Evolutionary conservation across 2,888 invertebrate species (phyloP), one percentile per base, ranked within the genome.

Genomic region (Chymomyza fuscimana): DNA sequence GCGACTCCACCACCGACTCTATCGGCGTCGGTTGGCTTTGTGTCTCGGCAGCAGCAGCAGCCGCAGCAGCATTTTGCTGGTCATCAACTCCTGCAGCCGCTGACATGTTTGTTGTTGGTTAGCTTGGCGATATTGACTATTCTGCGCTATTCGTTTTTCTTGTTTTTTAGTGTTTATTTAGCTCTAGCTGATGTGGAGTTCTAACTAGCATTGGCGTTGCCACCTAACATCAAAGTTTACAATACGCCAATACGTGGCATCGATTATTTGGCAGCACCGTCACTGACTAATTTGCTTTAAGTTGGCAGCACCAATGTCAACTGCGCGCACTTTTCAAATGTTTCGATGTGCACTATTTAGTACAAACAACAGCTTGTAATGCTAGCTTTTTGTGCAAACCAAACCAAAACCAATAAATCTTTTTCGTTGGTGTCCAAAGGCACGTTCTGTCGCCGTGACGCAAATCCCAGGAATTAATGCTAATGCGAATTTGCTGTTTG

Each of bases 1-100:
- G 86, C 79, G 64, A 73, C 73, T 32, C 32, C 32, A 71, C 67
- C 0, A 72, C 87, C 78, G 64, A 72, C 72, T 72, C 67, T 69
- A 70, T 79, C 82, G 70, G 79, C 81, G 67, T 79, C 87, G 72
- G 87, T 82, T 89, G 86, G 87, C 75, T 73, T 79, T 52, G 69
- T 51, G 74, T 40, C 46, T 36, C 64, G 22, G 16, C 54, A 54
- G 22, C 6, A 52, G 16, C 19, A 22, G 54, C n/a, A 16, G 6
- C 9, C n/a, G 80, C 79, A 74, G 25, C 74, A 65, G 65, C 67
- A 69, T 51, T 40, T 58, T 63, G 78, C 66, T 76, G 80, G 72
- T 83, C 81, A 77, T 82, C 84, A 74, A 79, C 86, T 82, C 74
- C 76, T 51, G 70, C 74, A 83, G 77, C 76, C 85, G 79, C 76